phyloP scores from a whole-genome alignment of 2,113 vertebrate species.

The Oxyura jamaicensis region DNA sequence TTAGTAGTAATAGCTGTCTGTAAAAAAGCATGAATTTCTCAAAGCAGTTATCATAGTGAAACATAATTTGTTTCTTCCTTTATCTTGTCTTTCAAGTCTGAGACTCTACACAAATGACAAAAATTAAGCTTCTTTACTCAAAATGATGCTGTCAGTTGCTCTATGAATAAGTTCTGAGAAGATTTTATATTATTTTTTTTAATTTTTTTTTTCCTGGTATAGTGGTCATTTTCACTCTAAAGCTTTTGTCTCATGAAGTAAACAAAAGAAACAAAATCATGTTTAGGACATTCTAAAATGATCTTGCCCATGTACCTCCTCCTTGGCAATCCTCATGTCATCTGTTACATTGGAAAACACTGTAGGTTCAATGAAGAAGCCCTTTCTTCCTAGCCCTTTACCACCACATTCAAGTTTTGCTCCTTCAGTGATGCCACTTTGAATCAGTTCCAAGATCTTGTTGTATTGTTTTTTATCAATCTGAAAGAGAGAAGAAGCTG shows the following conservation, averaged over 20 bases:
- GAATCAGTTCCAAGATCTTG: constrained; percentile 91
- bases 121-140: not conserved
- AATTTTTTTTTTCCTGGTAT: not conserved
- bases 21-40: not conserved
- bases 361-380: constrained; percentile 98
- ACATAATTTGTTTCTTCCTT: not conserved
- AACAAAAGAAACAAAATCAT: not conserved
- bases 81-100: not conserved
- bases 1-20: not conserved
- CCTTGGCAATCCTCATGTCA: constrained; percentile 95
- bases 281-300: not conserved
- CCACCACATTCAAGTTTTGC: constrained; percentile 97
- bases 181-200: not conserved
- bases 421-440: constrained; percentile 93
- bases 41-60: not conserved
- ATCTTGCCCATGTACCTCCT: constrained; percentile 82
- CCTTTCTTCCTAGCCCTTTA: constrained; percentile 89
- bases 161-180: not conserved
- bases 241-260: not conserved
- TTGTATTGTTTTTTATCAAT: constrained; percentile 94
- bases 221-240: not conserved
- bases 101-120: not conserved
- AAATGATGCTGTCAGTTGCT: not conserved
- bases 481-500: constrained; percentile 67
- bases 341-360: constrained; percentile 96